These are phyloP conservation scores for Ailuropoda melanoleuca DNA, from an alignment of 2,113 vertebrate genomes.

Conservation along the genomic window DNA sequence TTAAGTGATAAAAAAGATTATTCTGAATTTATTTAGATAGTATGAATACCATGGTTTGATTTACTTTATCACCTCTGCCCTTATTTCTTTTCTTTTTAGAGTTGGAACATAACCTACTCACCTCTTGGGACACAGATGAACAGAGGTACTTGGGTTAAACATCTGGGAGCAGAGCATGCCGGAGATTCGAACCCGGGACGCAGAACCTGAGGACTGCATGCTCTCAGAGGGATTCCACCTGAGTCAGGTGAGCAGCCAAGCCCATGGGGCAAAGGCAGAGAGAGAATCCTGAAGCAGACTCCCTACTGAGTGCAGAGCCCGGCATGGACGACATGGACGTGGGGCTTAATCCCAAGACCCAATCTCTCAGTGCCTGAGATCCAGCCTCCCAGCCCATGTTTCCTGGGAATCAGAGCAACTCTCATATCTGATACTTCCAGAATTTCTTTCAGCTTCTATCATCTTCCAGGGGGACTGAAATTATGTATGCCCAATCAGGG, in stretches of 20 bases:
- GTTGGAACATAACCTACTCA: not conserved
- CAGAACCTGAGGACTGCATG: not conserved
- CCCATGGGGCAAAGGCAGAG: not conserved
- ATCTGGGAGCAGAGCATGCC: not conserved
- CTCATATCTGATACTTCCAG: not conserved
- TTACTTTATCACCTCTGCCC: not conserved
- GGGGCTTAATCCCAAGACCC: not conserved
- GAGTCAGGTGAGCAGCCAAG: not conserved
- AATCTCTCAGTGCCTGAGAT: not conserved
- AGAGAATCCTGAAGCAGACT: not conserved
- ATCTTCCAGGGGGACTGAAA: not conserved
- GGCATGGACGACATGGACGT: not conserved
- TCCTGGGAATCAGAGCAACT: not conserved
- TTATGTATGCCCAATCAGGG: not conserved
- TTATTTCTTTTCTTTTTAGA: not conserved
- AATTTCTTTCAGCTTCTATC: not conserved
- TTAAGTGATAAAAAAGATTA: not conserved
- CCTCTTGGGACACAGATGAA: not conserved
- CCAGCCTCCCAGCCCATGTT: not conserved
- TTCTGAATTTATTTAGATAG: not conserved
- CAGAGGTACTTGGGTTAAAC: not conserved
- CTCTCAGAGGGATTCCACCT: not conserved
- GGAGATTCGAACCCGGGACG: not conserved
- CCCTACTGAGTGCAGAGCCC: not conserved
- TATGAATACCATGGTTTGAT: not conserved